These are phyloP conservation scores for Eospalax fontanierii DNA, from an alignment of 2,797 vertebrate genomes.

Conservation along the genomic window DNA sequence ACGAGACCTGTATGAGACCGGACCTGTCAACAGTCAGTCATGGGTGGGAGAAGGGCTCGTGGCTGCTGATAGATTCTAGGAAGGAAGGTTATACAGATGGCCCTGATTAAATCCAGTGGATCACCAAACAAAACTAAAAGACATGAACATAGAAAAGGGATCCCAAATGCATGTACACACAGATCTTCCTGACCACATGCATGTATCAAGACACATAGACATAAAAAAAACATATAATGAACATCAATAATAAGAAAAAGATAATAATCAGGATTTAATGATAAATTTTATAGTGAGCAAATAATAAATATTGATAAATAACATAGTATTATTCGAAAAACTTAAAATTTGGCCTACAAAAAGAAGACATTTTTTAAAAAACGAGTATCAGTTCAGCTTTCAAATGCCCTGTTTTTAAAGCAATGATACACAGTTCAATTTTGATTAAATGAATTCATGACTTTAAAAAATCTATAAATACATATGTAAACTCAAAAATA, in stretches of 20 bases:
- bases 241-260: constrained; percentile 11
- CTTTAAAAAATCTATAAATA: constrained; percentile 34
- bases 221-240: neutral
- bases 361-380: neutral
- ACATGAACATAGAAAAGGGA: too few species aligned
- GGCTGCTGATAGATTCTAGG: too few species aligned
- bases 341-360: constrained; percentile 28
- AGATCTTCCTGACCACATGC: too few species aligned
- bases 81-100: too few species aligned
- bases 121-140: too few species aligned
- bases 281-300: neutral
- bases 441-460: constrained; percentile 1
- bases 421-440: neutral
- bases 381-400: neutral
- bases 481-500: neutral
- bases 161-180: too few species aligned
- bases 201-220: too few species aligned
- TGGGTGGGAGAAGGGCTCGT: too few species aligned
- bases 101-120: too few species aligned
- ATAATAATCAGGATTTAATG: neutral
- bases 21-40: too few species aligned
- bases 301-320: constrained; percentile 3
- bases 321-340: neutral
- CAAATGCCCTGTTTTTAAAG: neutral
- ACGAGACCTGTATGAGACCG: too few species aligned